Percentiles rank a stretch among this genome's conserved stretches.
Conservation (phyloP, 2,888 invertebrate species). For the Agrochola circellaris region DNA sequence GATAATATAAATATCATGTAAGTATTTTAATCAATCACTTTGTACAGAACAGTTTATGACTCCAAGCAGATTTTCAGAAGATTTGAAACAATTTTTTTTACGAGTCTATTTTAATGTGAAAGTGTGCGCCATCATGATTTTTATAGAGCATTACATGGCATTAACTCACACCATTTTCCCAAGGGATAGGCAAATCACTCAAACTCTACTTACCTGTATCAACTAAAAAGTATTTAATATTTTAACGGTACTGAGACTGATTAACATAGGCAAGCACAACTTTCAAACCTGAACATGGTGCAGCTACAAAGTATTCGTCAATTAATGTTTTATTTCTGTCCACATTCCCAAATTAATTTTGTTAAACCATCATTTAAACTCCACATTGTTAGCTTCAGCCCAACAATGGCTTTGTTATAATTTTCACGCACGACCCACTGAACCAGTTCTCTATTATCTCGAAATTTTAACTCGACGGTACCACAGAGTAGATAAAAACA, state of each 20-base stretch:
- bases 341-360: slow-evolving; percentile 30
- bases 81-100: background rate
- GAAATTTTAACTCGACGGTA: slow-evolving; percentile 41
- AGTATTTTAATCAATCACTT: too few relatives aligned
- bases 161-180: background rate
- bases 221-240: background rate
- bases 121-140: background rate
- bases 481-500: background rate
- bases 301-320: background rate
- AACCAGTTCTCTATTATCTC: slow-evolving; percentile 50
- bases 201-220: background rate
- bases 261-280: too few relatives aligned
- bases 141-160: background rate
- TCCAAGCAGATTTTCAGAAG: background rate
- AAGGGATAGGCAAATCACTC: background rate
- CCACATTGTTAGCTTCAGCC: slow-evolving; percentile 43
- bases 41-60: too few relatives aligned
- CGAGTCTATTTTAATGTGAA: background rate
- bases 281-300: background rate
- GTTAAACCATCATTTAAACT: slow-evolving; percentile 47
- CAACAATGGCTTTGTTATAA: slow-evolving; percentile 60
- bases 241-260: background rate
- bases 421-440: slow-evolving; percentile 63
- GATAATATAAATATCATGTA: too few relatives aligned
- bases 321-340: slow-evolving; percentile 18